These are phyloP conservation scores for Brachymystax lenok DNA, from an alignment of 2,797 vertebrate genomes.

Conservation along the genomic window DNA sequence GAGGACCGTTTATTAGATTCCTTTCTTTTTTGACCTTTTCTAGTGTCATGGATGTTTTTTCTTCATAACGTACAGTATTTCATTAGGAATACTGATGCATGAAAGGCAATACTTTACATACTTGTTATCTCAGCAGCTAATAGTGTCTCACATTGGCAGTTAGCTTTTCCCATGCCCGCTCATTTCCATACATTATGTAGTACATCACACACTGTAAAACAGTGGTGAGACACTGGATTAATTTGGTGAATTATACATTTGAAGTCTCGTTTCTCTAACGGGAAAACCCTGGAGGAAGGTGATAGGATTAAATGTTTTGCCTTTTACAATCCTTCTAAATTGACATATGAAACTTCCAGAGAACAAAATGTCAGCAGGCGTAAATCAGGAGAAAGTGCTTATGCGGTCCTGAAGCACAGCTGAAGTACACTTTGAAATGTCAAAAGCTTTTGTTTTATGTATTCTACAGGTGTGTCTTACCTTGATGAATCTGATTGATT, in stretches of 20 bases:
- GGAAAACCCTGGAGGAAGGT: background rate
- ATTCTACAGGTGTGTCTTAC: background rate
- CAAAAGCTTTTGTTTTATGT: no score
- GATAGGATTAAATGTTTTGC: background rate
- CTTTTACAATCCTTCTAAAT: background rate
- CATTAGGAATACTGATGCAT: background rate
- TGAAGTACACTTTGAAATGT: background rate
- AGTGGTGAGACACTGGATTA: background rate
- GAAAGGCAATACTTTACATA: background rate
- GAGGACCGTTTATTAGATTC: background rate
- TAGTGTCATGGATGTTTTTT: background rate
- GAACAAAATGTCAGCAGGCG: background rate
- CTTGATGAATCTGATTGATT: background rate
- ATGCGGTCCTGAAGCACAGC: background rate
- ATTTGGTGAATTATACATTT: background rate
- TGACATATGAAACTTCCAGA: background rate
- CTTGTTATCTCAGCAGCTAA: background rate
- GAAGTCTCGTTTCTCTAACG: background rate
- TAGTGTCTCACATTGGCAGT: background rate
- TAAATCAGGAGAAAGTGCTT: background rate
- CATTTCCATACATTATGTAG: background rate
- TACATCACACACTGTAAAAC: background rate
- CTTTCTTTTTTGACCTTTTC: background rate
- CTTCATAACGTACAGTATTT: background rate
- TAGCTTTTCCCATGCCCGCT: no score